These are phyloP conservation scores for Caenorhabditis tropicalis DNA, from an alignment of 1,140 invertebrate genomes.

Conservation along the genomic window DNA sequence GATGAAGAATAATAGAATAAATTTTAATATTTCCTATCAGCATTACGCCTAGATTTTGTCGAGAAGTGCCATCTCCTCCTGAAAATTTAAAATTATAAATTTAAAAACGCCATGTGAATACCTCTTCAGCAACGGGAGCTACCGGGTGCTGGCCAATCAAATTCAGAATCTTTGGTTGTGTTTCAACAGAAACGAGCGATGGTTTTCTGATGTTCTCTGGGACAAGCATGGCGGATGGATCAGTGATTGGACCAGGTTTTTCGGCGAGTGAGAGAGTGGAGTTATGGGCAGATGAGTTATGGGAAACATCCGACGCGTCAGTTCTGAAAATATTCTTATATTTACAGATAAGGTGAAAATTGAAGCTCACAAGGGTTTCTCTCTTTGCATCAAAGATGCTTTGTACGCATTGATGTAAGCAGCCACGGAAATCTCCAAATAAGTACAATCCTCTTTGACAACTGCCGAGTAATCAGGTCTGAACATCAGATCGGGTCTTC, in stretches of 20 bases:
- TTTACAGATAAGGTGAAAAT: background rate
- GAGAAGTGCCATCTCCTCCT: slow-evolving; percentile 44
- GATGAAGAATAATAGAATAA: background rate
- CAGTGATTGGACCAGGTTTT: slow-evolving; percentile 25
- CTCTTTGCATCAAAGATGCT: slow-evolving; percentile 53
- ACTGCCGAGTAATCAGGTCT: slow-evolving; percentile 55
- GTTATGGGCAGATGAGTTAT: background rate
- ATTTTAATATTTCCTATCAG: background rate
- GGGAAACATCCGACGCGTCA: background rate
- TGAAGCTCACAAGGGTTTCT: slow-evolving; percentile 47
- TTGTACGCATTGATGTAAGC: slow-evolving; percentile 58
- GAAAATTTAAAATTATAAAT: background rate
- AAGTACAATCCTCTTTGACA: slow-evolving; percentile 59
- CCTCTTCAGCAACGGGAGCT: background rate
- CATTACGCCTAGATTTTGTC: background rate
- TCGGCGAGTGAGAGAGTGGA: background rate
- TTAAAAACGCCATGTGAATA: background rate
- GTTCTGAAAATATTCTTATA: background rate
- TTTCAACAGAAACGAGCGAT: background rate
- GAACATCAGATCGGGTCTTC: slow-evolving; percentile 58
- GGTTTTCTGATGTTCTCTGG: slow-evolving; percentile 16
- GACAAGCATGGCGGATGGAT: slow-evolving; percentile 45
- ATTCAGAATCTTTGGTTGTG: background rate
- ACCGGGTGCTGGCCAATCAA: background rate
- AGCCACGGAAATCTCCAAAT: slow-evolving; percentile 54